Percentiles rank a stretch among this genome's conserved stretches.
phyloP scores from a whole-genome alignment of 2,113 vertebrate genomes.

The Isichthys henryi region DNA sequence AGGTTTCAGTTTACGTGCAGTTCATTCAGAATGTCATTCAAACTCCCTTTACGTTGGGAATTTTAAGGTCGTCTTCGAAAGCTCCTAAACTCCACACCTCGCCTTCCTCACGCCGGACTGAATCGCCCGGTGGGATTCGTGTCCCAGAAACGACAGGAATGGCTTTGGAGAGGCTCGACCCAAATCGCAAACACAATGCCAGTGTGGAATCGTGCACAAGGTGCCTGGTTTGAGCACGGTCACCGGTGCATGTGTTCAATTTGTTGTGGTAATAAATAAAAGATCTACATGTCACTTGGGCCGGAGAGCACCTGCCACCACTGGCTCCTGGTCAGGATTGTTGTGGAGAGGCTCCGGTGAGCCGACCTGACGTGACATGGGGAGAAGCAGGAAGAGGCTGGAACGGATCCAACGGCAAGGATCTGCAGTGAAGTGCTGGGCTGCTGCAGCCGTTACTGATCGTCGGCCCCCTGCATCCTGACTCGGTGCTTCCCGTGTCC shows the following conservation, averaged over 20 bases:
- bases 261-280: background rate
- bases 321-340: conserved; percentile 44
- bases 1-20: background rate
- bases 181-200: background rate
- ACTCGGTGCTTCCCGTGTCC: conserved; percentile 16
- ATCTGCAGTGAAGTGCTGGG: conserved; percentile 34
- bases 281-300: conserved; percentile 14
- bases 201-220: background rate
- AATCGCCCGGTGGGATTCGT: background rate
- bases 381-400: conserved; percentile 38
- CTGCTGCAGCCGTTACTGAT: background rate
- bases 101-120: background rate
- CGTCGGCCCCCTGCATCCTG: conserved; percentile 21
- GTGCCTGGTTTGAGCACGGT: background rate
- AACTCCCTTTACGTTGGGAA: background rate
- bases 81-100: background rate
- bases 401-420: conserved; percentile 50
- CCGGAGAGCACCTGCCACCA: background rate
- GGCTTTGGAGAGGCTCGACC: conserved; percentile 36
- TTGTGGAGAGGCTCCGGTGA: conserved; percentile 33
- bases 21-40: background rate
- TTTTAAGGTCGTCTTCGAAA: background rate
- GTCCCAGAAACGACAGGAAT: conserved; percentile 22
- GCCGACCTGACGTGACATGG: conserved; percentile 47
- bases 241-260: background rate